Conservation (phyloP, 2,797 vertebrate species). For the Cossypha heuglini region DNA sequence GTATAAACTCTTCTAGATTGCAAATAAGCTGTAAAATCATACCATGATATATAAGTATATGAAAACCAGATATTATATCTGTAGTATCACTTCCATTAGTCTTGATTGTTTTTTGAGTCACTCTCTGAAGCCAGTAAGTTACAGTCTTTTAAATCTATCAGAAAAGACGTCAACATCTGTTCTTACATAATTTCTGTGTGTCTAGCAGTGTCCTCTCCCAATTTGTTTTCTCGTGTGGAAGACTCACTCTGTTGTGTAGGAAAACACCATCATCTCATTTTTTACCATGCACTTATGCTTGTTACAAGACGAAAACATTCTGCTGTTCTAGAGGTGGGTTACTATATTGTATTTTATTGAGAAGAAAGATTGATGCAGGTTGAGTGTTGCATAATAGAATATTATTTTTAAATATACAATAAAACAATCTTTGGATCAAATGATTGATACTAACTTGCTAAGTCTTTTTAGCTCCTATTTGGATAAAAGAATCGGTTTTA, state of each 20-base stretch:
- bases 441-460: background rate
- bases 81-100: background rate
- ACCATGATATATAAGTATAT: background rate
- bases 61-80: background rate
- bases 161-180: background rate
- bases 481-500: background rate
- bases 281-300: background rate
- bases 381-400: background rate
- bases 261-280: background rate
- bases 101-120: background rate
- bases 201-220: background rate
- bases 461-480: background rate
- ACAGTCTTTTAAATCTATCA: background rate
- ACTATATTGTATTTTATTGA: background rate
- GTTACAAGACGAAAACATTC: background rate
- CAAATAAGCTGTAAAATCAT: constrained; percentile 13
- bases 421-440: background rate
- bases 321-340: background rate
- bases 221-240: background rate
- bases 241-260: background rate
- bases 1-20: background rate
- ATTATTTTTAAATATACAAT: background rate
- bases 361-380: background rate
- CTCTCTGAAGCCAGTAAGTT: background rate
- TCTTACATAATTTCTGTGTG: background rate